Evolutionary conservation across 30 jellyfish, hydroid and myxozoan species (phyloP).

Genomic region (Clytia hemisphaerica): DNA sequence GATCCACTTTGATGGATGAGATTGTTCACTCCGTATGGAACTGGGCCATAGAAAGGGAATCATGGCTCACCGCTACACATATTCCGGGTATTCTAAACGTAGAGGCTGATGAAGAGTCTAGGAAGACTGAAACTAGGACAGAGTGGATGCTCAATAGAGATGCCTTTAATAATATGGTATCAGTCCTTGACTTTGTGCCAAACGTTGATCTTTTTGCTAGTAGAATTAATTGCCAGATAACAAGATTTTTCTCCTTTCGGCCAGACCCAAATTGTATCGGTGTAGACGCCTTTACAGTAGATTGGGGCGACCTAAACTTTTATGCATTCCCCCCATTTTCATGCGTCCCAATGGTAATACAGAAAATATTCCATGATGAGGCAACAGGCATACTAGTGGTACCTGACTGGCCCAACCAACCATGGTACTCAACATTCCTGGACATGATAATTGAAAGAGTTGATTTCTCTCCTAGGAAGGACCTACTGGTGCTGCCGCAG

Average conservation of each 20-base stretch:
- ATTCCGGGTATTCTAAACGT: conserved; percentile 22
- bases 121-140: background rate
- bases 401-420: conserved; percentile 44
- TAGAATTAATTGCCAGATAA: conserved; percentile 8
- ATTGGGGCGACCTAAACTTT: conserved; percentile 11
- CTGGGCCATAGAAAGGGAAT: background rate
- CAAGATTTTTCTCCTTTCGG: conserved; percentile 1
- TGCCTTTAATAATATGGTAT: background rate
- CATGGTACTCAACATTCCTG: conserved; percentile 16
- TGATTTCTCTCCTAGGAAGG: conserved; percentile 29
- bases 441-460: conserved; percentile 3
- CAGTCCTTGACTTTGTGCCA: background rate
- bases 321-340: conserved; percentile 41
- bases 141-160: conserved; percentile 26
- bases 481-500: conserved; percentile 27
- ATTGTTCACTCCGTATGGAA: conserved; percentile 21
- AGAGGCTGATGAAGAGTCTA: conserved; percentile 32
- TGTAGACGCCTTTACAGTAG: conserved; percentile 3
- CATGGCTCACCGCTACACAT: conserved; percentile 38
- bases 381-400: conserved; percentile 33
- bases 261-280: conserved; percentile 24
- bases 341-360: conserved; percentile 4
- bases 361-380: conserved; percentile 11
- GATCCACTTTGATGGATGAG: background rate
- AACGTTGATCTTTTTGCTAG: conserved; percentile 26